A percentile compares a stretch with the other conserved stretches of the same genome.
These are phyloP conservation scores for Drosophila kurseongensis DNA, from an alignment of 1,140 invertebrate species.

Conservation along the genomic window DNA sequence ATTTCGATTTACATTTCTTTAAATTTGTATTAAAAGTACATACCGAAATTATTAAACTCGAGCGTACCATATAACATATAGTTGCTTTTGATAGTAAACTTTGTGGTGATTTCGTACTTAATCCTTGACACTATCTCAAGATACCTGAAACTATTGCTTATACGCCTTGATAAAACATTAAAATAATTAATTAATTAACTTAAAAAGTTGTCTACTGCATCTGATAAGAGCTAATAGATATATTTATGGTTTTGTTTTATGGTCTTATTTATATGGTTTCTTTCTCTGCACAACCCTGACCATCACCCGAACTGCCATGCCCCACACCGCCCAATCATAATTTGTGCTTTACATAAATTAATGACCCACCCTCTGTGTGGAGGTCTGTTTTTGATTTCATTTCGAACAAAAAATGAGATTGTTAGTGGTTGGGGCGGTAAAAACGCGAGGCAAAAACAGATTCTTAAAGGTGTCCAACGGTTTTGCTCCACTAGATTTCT, in stretches of 20 bases:
- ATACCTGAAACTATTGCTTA: background rate
- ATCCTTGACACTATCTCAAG: too few relatives aligned
- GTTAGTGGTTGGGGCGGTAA: slow-evolving; percentile 10
- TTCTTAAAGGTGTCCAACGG: slow-evolving; percentile 60
- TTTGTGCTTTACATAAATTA: slow-evolving; percentile 84
- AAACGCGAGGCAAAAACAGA: slow-evolving; percentile 34
- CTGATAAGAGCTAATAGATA: background rate
- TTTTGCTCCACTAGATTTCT: slow-evolving; percentile 27
- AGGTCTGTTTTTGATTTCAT: slow-evolving; percentile 69
- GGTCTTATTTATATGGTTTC: background rate
- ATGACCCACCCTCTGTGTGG: slow-evolving; percentile 61
- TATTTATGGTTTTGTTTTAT: background rate
- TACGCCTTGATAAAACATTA: background rate
- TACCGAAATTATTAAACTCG: too few relatives aligned
- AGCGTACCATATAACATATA: too few relatives aligned
- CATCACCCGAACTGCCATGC: slow-evolving; percentile 7
- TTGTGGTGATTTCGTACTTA: too few relatives aligned
- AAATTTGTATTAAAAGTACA: too few relatives aligned
- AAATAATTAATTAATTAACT: background rate
- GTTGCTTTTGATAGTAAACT: too few relatives aligned
- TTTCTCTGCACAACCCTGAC: slow-evolving; percentile 9
- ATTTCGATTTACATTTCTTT: too few relatives aligned
- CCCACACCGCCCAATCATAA: slow-evolving; percentile 68
- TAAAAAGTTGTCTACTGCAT: background rate
- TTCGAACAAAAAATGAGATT: slow-evolving; percentile 50